Percentiles rank a stretch among this genome's conserved stretches.
These are phyloP conservation scores for Tinea semifulvella DNA, from an alignment of 2,888 invertebrate genomes.

Conservation along the genomic window DNA sequence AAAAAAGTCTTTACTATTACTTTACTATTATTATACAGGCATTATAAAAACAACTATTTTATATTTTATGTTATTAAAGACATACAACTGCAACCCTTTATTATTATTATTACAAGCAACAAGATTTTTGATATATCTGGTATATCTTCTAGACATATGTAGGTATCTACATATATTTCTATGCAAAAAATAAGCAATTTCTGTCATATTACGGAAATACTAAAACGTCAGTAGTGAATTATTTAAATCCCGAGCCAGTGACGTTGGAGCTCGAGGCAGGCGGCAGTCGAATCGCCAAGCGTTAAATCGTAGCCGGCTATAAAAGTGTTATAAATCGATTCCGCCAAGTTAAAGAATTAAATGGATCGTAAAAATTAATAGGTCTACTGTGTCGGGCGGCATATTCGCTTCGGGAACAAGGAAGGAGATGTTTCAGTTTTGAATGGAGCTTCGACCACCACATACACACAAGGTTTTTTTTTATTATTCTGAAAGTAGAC, in stretches of 20 bases:
- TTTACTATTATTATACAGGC: neutral
- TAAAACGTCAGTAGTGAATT: too few relatives aligned
- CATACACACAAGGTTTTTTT: too few relatives aligned
- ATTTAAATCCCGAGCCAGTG: slow-evolving; percentile 3
- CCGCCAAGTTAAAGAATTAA: slow-evolving; percentile 60
- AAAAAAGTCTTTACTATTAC: neutral
- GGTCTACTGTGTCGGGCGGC: slow-evolving; percentile 38
- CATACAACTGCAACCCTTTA: too few relatives aligned
- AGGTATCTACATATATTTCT: too few relatives aligned
- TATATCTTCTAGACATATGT: too few relatives aligned
- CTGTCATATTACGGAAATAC: too few relatives aligned
- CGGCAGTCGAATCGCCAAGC: slow-evolving; percentile 17
- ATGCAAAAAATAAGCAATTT: too few relatives aligned
- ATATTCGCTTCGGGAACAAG: slow-evolving; percentile 20
- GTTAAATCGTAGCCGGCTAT: slow-evolving; percentile 45
- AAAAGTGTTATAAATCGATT: slow-evolving; percentile 55
- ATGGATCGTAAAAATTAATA: slow-evolving; percentile 64
- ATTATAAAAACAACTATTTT: neutral
- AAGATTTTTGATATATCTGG: too few relatives aligned
- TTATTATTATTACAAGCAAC: too few relatives aligned
- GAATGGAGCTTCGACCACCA: too few relatives aligned
- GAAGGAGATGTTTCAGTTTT: too few relatives aligned
- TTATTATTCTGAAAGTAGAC: too few relatives aligned
- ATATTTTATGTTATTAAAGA: neutral
- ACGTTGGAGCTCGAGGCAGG: neutral